A percentile compares a stretch with the other conserved stretches of the same genome.
Conservation (phyloP, 37 sponge, comb jelly and placozoan genomes). For the Agelas oroides region DNA sequence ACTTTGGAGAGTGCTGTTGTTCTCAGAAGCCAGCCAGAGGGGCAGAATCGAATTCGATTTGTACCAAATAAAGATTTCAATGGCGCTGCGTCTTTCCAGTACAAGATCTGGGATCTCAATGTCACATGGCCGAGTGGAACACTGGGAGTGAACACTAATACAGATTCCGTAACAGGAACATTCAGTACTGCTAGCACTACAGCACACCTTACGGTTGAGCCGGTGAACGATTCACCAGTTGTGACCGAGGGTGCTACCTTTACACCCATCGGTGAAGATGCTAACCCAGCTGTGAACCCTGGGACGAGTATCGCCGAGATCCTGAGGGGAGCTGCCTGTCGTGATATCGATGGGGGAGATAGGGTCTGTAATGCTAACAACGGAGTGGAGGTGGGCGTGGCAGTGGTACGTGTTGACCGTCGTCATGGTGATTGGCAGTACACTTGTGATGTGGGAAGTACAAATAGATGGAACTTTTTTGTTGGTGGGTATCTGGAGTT, state of each 20-base stretch:
- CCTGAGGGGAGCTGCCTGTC: constrained; percentile 13
- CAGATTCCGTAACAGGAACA: constrained; percentile 69
- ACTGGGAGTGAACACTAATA: constrained; percentile 54
- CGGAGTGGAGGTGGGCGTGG: constrained; percentile 45
- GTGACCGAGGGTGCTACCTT: constrained; percentile 15
- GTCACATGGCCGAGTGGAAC: constrained; percentile 64
- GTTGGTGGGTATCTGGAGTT: constrained; percentile 50
- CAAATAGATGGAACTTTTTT: constrained; percentile 56
- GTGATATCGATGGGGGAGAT: constrained; percentile 76
- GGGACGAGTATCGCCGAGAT: constrained; percentile 53
- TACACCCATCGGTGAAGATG: constrained; percentile 65
- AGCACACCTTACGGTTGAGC: constrained; percentile 73
- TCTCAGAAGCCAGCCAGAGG: constrained; percentile 41
- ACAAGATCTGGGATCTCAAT: constrained; percentile 88
- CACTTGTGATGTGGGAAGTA: constrained; percentile 67
- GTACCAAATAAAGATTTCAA: constrained; percentile 78
- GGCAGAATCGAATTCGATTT: constrained; percentile 73
- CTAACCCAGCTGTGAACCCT: constrained; percentile 7
- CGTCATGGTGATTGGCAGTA: constrained; percentile 85
- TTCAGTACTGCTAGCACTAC: constrained; percentile 72
- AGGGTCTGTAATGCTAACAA: no score
- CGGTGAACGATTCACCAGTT: constrained; percentile 87
- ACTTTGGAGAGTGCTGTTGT: constrained; percentile 60
- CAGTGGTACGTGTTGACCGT: constrained; percentile 69
- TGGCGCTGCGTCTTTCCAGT: constrained; percentile 64